Base-by-base conservation (phyloP, 2,888 invertebrate species). In the Himalopsyche kuldschensis region DNA sequence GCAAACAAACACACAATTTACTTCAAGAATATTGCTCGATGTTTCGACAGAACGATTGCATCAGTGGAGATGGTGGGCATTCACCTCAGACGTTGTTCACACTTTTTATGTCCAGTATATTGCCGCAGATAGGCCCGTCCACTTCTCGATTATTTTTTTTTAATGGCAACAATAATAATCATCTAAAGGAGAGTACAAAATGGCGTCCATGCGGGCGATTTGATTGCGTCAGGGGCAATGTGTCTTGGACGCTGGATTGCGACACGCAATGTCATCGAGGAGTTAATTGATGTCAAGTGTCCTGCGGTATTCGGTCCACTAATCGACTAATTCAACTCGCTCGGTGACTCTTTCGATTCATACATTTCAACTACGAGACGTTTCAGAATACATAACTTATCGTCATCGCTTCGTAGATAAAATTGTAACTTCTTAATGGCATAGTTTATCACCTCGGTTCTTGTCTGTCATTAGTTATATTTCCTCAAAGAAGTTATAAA, bases 281-380 rank as follows among this genome's bases (percentile, higher is more conserved):
- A 84, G 86, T 86, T 84, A 86, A 86, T 81, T 84, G 86, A 77
- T 81, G 86, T 86, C 86, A 86, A 86, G 86, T 86, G 82, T 82
- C 76, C 80, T 75, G 85, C 82, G 83, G 80, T 82, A 41, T 75
- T 48, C 80, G 75, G 77, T 20, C 78, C 78, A 83, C 78, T 81
- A 35, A 81, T 76, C 81, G 76, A 47, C 81, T 15, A 63, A 63
- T 15, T 76, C 48, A 47, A 48, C 35, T 32, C 76, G 76, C 41
- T 76, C 41, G 35, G 35, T 76, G 32, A 76, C 76, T 41, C 30
- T 75, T 76, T 35, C n/a, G 69, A 27, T 27, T 69, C 24, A 69
- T 69, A 41, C 41, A 69, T 69, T 27, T 27, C 69, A 27, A 69
- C 69, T 69, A 27, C 24, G 11, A 69, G 15, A 69, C 10, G 69